Base-by-base conservation (phyloP, 2,888 invertebrate genomes). In the Cerceris rybyensis region DNA sequence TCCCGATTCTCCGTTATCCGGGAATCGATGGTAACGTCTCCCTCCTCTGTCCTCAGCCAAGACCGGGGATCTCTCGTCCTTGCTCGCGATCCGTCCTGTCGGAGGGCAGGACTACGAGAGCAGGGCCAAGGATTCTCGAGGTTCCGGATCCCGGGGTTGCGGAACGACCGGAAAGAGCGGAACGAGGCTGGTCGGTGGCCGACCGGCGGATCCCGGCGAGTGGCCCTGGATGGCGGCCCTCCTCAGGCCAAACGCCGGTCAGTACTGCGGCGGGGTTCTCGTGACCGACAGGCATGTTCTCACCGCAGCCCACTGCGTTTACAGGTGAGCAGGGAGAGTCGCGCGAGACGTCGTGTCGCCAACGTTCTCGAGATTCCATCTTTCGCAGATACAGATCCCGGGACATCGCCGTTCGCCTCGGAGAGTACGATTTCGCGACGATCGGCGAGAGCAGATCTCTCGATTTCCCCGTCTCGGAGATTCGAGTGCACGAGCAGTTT, bases 201-300 rank as follows among this genome's bases (percentile, higher is more conserved):
- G 94, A 41, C 94, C 95, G 0, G 95, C 96, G 0, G 94, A 95
- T 87, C 94, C 93, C 1, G 92, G 92, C 60, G 96, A 96, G 88
- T 97, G 97, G 96, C 96, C 96, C 0, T 97, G 97, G 98, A 96
- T 97, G 94, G 97, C 95, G 0, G 97, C 96, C 1, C 91, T 98
- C 75, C 94, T 97, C 14, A 94, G 95, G 0, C 93, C 93, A 5
- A 94, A 94, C 17, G 91, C 93, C 65, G 94, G 95, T 89, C 94
- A 95, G 68, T 96, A 95, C 92, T 98, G 97, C 89, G 97, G 97
- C 0, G 98, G 97, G 0, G 95, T 95, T 0, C 93, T 98, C 57
- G 96, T 98, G 81, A 97, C 97, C 0, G 96, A 96, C 87, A 93
- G 94, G 68, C 97, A 97, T 88, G 94, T 97, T 14, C 93, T 97